phyloP scores from a whole-genome alignment of 2,113 vertebrate species.

The Eleginops maclovinus region DNA sequence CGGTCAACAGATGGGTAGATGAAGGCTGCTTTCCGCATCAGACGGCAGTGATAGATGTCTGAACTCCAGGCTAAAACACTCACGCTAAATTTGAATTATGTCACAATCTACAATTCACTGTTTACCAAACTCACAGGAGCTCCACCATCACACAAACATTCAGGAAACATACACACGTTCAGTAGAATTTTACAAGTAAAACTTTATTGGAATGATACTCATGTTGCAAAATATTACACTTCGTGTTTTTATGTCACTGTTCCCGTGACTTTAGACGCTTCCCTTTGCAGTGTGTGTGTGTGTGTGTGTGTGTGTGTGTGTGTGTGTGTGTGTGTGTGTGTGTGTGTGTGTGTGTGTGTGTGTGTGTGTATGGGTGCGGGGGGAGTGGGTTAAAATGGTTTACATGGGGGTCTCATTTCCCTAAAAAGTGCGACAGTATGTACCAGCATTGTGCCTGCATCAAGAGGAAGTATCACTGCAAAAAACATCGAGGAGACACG shows the following conservation, averaged over 20 bases:
- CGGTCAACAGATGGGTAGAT: conserved; percentile 63
- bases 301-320: conserved; percentile 32
- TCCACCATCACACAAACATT: neutral
- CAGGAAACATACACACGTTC: conserved; percentile 20
- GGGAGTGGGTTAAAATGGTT: conserved; percentile 58
- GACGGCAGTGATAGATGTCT: conserved; percentile 45
- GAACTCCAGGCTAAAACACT: conserved; percentile 24
- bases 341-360: conserved; percentile 27
- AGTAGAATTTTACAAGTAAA: conserved; percentile 81
- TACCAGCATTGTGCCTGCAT: conserved; percentile 76
- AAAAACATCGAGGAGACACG: conserved; percentile 74
- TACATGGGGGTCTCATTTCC: conserved; percentile 68
- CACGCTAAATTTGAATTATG: neutral
- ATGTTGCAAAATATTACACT: conserved; percentile 85
- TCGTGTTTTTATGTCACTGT: conserved; percentile 67
- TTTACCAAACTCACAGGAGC: neutral
- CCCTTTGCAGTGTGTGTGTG: conserved; percentile 57
- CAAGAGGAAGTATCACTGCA: conserved; percentile 70
- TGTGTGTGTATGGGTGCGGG: conserved; percentile 9
- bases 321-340: conserved; percentile 39
- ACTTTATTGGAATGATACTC: conserved; percentile 86
- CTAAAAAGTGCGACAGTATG: conserved; percentile 78
- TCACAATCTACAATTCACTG: neutral
- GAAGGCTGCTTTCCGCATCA: conserved; percentile 43
- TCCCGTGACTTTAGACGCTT: conserved; percentile 64